Evolutionary conservation across 2,797 vertebrate genomes (phyloP), one percentile per base, ranked within the genome.

Genomic region (Eremophila alpestris): DNA sequence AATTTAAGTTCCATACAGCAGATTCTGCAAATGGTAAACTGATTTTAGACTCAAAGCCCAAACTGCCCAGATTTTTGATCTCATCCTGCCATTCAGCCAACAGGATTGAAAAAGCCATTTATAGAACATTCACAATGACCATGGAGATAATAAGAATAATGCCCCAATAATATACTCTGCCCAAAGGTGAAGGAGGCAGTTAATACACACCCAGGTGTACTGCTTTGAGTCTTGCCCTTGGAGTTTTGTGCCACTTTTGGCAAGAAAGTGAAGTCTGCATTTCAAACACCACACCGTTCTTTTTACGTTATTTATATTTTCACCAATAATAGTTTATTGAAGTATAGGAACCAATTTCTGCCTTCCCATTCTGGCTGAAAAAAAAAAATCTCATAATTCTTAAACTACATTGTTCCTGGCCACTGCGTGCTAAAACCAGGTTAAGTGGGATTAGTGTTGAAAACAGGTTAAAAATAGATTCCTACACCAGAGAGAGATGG

Each of bases 391-490:
- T 60, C 34, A 0, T 85, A 16, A 55, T 92, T 83, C 51, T 52
- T 89, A 82, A 68, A 82, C 40, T 22, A 23, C 49, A 43, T 58
- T 79, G 76, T 63, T 90, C 41, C 79, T 88, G 56, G 69, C 48
- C 71, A 59, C 51, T 54, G 55, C 7, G 6, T 46, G 82, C n/a
- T 46, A 88, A 96, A 94, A 82, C 27, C 70, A 93, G 90, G 93
- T 91, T 89, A 95, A 91, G 73, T 74, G 83, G 89, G 80, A 93
- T 94, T 82, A 93, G 59, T 26, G 27, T 56, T 63, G 52, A 86
- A 90, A 94, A 81, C 30, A 67, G 88, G 80, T 62, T 94, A 93
- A 94, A 96, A 96, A 95, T 94, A 92, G 91, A 90, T 84, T 29
- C 32, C 40, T 59, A 54, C 80, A 92, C 16, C 38, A 81, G 51